A percentile compares a stretch with the other conserved stretches of the same genome.
phyloP scores from a whole-genome alignment of 92 coral and sea anemone species.

The Siderastrea siderea region DNA sequence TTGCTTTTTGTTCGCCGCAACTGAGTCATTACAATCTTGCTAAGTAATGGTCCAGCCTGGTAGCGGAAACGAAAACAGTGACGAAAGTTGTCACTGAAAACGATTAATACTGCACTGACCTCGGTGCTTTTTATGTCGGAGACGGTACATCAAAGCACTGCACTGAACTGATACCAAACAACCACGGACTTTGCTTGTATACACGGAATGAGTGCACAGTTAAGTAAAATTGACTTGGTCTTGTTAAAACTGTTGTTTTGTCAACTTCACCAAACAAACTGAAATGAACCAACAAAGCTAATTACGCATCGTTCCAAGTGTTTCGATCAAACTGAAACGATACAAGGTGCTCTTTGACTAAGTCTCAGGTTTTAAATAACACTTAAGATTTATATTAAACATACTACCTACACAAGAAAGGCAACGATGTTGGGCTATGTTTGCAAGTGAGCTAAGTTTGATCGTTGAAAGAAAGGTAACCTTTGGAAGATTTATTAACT shows the following conservation, averaged over 20 bases:
- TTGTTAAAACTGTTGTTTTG: background rate
- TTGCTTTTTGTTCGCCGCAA: background rate
- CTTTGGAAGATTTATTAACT: too few relatives aligned
- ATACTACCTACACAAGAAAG: too few relatives aligned
- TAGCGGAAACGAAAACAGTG: background rate
- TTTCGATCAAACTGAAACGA: background rate
- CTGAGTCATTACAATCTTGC: background rate
- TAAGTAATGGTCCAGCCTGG: background rate
- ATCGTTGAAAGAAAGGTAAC: background rate
- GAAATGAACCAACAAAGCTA: background rate
- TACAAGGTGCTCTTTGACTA: background rate
- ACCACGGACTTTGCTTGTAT: background rate
- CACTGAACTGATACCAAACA: too few relatives aligned
- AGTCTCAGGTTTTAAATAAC: background rate
- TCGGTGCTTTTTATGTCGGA: background rate
- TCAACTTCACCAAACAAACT: background rate
- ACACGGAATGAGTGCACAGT: background rate
- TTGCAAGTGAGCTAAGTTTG: background rate
- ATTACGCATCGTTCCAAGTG: background rate
- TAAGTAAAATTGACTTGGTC: background rate
- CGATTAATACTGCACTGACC: background rate
- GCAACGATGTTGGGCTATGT: too few relatives aligned
- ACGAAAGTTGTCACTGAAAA: background rate
- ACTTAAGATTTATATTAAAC: background rate
- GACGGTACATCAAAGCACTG: background rate